Evolutionary conservation across 2,113 vertebrate species (phyloP), one percentile per base, ranked within the genome.

Genomic region (Ptilorrhoa leucosticta): DNA sequence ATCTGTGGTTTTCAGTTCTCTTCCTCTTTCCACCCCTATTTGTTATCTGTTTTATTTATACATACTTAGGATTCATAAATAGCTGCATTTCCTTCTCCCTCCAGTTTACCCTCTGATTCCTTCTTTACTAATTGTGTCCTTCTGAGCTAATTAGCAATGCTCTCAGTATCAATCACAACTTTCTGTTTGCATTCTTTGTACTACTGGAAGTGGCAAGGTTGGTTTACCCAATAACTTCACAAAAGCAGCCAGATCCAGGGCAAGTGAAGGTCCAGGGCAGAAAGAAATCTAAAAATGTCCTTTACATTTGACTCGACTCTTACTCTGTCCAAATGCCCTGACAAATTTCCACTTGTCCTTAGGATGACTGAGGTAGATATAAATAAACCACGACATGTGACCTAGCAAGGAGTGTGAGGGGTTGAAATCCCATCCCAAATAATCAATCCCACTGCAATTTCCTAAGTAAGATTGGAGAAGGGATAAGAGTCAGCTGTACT

Each of bases 371-470:
- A 83, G 66, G 65, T n/a, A n/a, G 95, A 61, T 97, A 95, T 91
- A 97, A 95, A 96, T 96, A 96, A 95, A 82, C 61, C 78, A 85
- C 9, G 0, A 56, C 89, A 77, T 83, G 93, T 91, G 93, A 95
- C 87, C 78, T 64, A 91, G 87, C 75, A 83, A 76, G 87, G 91
- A 97, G 93, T 23, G 78, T 37, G 77, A 94, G 61, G 94, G 83
- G 31, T 72, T 96, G 95, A 96, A 97, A 97, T 97, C 95, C 78
- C 95, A 96, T 96, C 94, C 89, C 94, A 93, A 96, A 96, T 96
- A 96, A 96, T 96, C 94, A 96, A 93, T 96, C 89, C 91, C 84
- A 45, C 57, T 87, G 87, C 83, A 89, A 48, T 96, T 96, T 96
- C 93, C 91, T 91, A 91, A 87, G 93, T 94, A 91, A 90, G 84